Percentiles rank a stretch among this genome's conserved stretches.
These are phyloP conservation scores for Iselma pallidipennis DNA, from an alignment of 2,888 invertebrate species.

Conservation along the genomic window DNA sequence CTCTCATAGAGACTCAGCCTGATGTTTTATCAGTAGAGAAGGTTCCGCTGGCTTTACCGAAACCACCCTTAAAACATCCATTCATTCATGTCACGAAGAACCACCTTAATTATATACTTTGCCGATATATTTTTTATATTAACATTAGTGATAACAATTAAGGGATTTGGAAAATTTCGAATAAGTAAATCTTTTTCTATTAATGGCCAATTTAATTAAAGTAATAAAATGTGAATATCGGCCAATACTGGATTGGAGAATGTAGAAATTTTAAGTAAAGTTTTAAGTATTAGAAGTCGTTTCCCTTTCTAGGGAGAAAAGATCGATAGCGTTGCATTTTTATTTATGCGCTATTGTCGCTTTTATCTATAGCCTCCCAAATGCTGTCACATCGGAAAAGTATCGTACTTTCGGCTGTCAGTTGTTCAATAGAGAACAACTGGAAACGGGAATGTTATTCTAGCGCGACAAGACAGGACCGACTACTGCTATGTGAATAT, in stretches of 20 bases:
- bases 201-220: too few relatives aligned
- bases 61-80: neutral
- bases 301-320: neutral
- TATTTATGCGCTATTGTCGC: neutral
- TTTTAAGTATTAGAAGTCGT: too few relatives aligned
- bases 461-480: too few relatives aligned
- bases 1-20: constrained; percentile 29
- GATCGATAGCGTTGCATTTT: neutral
- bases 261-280: too few relatives aligned
- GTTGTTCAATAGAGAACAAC: neutral
- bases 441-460: neutral
- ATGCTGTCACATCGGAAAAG: neutral
- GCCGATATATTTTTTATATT: too few relatives aligned
- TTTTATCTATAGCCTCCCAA: neutral
- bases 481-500: constrained; percentile 20
- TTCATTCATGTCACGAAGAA: neutral
- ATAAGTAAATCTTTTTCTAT: too few relatives aligned
- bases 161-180: too few relatives aligned
- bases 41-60: neutral
- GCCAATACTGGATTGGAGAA: too few relatives aligned
- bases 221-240: too few relatives aligned
- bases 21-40: constrained; percentile 6
- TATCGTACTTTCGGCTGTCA: neutral
- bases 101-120: neutral
- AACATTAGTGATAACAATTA: too few relatives aligned